Percentiles rank a stretch among this genome's conserved stretches.
Conservation (phyloP, 2,797 vertebrate genomes). For the Carduelis carduelis region DNA sequence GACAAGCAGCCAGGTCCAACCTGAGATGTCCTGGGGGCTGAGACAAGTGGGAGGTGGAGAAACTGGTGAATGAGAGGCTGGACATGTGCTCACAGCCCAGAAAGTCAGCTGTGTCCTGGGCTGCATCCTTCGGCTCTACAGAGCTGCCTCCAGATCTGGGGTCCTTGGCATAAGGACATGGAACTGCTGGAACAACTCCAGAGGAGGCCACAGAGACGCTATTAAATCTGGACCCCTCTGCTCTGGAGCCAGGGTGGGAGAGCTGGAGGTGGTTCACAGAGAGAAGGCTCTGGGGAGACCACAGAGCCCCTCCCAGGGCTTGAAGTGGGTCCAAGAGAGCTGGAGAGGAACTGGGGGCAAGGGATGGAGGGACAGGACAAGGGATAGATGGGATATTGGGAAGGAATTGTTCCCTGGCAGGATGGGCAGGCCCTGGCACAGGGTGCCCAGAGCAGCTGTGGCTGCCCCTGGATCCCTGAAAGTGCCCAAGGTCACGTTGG, state of each 20-base stretch:
- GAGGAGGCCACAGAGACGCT: neutral
- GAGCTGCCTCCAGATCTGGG: neutral
- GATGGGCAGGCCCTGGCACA: neutral
- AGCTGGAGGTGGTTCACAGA: neutral
- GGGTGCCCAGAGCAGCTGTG: neutral
- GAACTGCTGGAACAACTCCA: neutral
- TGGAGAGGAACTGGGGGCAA: neutral
- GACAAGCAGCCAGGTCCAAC: neutral
- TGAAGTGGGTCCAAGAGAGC: neutral
- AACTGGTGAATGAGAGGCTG: neutral
- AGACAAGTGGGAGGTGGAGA: neutral
- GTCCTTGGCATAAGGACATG: neutral
- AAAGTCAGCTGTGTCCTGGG: neutral
- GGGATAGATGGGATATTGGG: fast-evolving
- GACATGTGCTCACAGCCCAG: neutral
- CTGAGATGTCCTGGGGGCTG: neutral
- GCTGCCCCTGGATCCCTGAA: neutral
- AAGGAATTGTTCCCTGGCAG: fast-evolving
- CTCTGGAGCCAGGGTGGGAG: neutral
- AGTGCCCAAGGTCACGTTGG: neutral
- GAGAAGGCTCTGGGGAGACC: fast-evolving
- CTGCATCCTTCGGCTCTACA: neutral
- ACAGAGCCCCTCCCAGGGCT: neutral
- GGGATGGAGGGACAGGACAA: neutral
- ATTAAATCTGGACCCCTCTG: neutral